Evolutionary conservation across 2,888 invertebrate genomes (phyloP).

Genomic region (Stomorhina lunata): DNA sequence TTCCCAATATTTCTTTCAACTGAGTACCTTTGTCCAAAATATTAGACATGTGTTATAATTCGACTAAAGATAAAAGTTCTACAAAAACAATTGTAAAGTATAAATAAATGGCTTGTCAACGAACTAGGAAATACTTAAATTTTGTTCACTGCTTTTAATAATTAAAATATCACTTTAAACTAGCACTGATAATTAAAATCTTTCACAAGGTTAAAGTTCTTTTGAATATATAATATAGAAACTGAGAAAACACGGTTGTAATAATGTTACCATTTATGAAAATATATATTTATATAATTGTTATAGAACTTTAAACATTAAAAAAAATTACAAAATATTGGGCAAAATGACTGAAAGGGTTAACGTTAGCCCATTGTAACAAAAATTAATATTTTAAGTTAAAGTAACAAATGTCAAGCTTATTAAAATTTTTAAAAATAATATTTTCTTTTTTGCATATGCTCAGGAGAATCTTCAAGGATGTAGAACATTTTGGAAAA

Average conservation of each 20-base stretch:
- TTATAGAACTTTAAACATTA: not conserved
- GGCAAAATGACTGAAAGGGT: constrained; percentile 30
- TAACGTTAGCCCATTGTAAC: too few species aligned
- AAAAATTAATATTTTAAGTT: too few species aligned
- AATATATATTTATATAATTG: not conserved
- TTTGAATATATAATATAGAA: not conserved
- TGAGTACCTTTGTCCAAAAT: constrained; percentile 14
- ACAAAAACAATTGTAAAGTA: not conserved
- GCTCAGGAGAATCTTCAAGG: too few species aligned
- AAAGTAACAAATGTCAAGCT: too few species aligned
- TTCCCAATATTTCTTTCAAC: too few species aligned
- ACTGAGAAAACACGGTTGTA: not conserved
- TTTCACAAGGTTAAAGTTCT: not conserved
- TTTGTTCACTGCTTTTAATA: not conserved
- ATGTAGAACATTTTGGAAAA: too few species aligned
- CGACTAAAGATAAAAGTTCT: not conserved
- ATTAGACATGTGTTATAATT: not conserved
- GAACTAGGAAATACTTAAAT: not conserved
- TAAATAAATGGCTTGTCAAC: not conserved
- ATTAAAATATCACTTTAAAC: constrained; percentile 8
- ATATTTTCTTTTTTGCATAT: too few species aligned
- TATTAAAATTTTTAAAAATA: too few species aligned
- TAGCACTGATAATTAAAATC: not conserved
- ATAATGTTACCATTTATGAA: not conserved
- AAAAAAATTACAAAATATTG: constrained; percentile 7